These are phyloP conservation scores for Aplochiton taeniatus DNA, from an alignment of 2,797 vertebrate species.

Conservation along the genomic window DNA sequence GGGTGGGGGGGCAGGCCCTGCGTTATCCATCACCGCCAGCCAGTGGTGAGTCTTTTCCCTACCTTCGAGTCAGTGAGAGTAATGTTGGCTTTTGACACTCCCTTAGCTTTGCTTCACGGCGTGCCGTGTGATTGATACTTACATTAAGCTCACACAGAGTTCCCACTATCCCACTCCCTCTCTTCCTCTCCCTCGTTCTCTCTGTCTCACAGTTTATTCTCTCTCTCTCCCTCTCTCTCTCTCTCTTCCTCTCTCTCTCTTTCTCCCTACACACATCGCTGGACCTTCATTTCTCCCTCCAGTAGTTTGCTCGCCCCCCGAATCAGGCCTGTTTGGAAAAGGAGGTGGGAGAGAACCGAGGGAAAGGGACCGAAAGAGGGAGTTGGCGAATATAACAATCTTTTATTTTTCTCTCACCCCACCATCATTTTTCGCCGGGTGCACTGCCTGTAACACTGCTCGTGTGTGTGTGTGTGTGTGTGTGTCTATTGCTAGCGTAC, in stretches of 20 bases:
- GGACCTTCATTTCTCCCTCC: slow-evolving; percentile 24
- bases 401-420: slow-evolving; percentile 18
- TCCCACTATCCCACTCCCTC: slow-evolving; percentile 19
- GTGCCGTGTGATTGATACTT: slow-evolving; percentile 22
- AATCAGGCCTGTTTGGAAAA: slow-evolving; percentile 13
- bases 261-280: not conserved
- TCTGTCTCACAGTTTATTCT: not conserved
- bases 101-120: slow-evolving; percentile 8
- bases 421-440: slow-evolving; percentile 11
- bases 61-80: slow-evolving; percentile 1
- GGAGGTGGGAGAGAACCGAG: not conserved
- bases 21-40: slow-evolving; percentile 43
- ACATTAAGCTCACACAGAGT: slow-evolving; percentile 28
- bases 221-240: slow-evolving; percentile 7
- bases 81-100: slow-evolving; percentile 8
- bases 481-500: slow-evolving; percentile 40
- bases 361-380: not conserved
- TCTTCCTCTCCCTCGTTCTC: not conserved
- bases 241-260: slow-evolving; percentile 19
- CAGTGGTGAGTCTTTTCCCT: not conserved
- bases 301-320: slow-evolving; percentile 11
- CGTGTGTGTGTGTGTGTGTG: slow-evolving; percentile 45
- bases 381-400: not conserved
- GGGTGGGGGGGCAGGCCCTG: slow-evolving; percentile 26
- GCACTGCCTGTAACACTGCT: slow-evolving; percentile 26